These are phyloP conservation scores for Eulemur albifrons DNA, from an alignment of 2,797 vertebrate genomes.

Conservation along the genomic window DNA sequence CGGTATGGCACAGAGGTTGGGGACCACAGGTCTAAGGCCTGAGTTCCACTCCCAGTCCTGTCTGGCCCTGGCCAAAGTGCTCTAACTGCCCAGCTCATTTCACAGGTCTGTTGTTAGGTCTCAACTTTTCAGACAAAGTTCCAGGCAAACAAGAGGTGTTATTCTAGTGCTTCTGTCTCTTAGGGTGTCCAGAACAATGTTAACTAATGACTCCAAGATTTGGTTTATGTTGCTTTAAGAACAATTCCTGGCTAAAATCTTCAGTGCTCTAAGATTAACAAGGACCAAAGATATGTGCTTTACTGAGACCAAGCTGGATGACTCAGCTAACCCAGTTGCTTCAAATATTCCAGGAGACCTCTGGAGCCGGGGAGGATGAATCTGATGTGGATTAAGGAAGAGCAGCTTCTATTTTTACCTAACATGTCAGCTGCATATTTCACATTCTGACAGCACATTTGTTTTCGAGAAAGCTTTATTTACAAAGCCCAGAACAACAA, in stretches of 20 bases:
- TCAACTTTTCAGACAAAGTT: not conserved
- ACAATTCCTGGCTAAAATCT: not conserved
- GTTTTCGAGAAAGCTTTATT: conserved; percentile 38
- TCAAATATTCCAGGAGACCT: not conserved
- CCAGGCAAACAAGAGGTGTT: not conserved
- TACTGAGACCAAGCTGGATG: not conserved
- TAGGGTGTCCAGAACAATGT: not conserved
- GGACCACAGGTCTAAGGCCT: not conserved
- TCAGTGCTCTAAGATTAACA: not conserved
- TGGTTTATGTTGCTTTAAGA: not conserved
- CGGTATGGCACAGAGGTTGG: too few species aligned
- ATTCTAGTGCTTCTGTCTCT: not conserved
- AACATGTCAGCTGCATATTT: not conserved
- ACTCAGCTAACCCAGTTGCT: conserved; percentile 23
- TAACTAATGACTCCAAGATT: not conserved
- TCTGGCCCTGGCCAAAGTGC: not conserved
- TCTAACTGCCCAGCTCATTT: not conserved
- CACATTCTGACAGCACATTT: not conserved
- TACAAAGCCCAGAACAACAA: not conserved
- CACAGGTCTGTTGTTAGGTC: too few species aligned
- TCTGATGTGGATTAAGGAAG: not conserved
- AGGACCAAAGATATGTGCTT: not conserved
- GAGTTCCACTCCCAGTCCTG: too few species aligned
- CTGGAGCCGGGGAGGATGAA: not conserved
- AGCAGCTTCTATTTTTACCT: conserved; percentile 41